These are phyloP conservation scores for Lasaia peninsularis DNA, from an alignment of 1,140 invertebrate species.

Conservation along the genomic window DNA sequence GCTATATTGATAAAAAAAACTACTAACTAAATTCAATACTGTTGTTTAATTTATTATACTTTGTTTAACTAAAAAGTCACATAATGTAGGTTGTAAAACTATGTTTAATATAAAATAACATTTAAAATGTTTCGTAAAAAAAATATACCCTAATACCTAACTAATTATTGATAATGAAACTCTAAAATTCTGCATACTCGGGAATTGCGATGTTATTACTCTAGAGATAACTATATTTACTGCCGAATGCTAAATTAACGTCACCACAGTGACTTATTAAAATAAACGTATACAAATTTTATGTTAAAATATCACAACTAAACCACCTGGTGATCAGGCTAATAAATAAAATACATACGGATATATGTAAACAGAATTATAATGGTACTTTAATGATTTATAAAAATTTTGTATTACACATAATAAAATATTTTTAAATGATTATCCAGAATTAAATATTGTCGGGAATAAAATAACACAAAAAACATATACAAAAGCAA, in stretches of 20 bases:
- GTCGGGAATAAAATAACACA: neutral
- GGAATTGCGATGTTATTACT: conserved; percentile 30
- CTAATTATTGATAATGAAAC: conserved; percentile 30
- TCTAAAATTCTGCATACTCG: conserved; percentile 29
- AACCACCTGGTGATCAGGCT: conserved; percentile 49
- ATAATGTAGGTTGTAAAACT: conserved; percentile 42
- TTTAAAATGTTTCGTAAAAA: conserved; percentile 43
- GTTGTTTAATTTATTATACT: conserved; percentile 64
- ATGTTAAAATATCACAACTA: conserved; percentile 74
- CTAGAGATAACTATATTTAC: conserved; percentile 53
- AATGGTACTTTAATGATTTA: neutral
- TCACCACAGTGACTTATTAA: conserved; percentile 57
- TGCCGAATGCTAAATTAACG: conserved; percentile 63
- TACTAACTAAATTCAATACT: conserved; percentile 69
- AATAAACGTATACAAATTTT: conserved; percentile 75
- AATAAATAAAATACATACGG: conserved; percentile 52
- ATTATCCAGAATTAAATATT: neutral
- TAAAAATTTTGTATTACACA: neutral
- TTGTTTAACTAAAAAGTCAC: conserved; percentile 60
- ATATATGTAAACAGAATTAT: conserved; percentile 8
- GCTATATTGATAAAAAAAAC: conserved; percentile 36
- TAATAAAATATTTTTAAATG: neutral
- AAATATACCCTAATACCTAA: conserved; percentile 3
- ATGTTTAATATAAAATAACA: conserved; percentile 54
- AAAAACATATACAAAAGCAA: conserved; percentile 3